Base-by-base conservation (phyloP, 2,113 vertebrate species). In the Rallus limicola region DNA sequence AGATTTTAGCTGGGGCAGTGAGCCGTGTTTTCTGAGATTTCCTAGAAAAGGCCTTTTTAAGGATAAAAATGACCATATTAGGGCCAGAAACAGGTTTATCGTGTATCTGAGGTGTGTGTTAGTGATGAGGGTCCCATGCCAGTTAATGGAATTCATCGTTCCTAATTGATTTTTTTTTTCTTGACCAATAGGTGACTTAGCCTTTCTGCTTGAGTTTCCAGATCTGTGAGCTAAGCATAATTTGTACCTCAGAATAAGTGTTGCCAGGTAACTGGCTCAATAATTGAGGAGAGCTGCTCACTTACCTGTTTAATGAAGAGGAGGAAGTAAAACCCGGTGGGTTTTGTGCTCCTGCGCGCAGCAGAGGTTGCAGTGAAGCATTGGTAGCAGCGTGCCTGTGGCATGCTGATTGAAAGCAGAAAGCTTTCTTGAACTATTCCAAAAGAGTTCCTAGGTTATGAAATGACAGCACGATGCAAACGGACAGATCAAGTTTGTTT, bases 191-290 rank as follows among this genome's bases (percentile, higher is more conserved):
- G 84, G 28, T 46, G 34, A 77, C 59, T 76, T 82, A 53, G 65
- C 64, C 68, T 86, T 95, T 92, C 86, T 82, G 62, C 65, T 72
- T 55, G 33, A 65, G 72, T 64, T 89, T 76, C 56, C 80, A 42
- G 62, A 55, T 76, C 58, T 69, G 38, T 83, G 48, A 79, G 71
- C 93, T 75, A 81, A 92, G 67, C 64, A 4, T 62, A 64, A 64
- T 78, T 68, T 71, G n/a, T 71, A 34, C 60, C 68, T 82, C 25
- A 75, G 76, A 62, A 10, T 70, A 40, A 83, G 40, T 76, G 92
- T 94, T 89, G 91, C 92, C 74, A 93, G 83, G 83, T 89, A 79
- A 79, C 90, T 59, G 13, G 64, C 48, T 42, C 70, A 84, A 24
- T 58, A 76, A 25, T 7, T 33, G 86, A 86, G 58, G 8, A 69